These are phyloP conservation scores for Drosophila nr. medialis DNA, from an alignment of 2,888 invertebrate species.

Conservation along the genomic window DNA sequence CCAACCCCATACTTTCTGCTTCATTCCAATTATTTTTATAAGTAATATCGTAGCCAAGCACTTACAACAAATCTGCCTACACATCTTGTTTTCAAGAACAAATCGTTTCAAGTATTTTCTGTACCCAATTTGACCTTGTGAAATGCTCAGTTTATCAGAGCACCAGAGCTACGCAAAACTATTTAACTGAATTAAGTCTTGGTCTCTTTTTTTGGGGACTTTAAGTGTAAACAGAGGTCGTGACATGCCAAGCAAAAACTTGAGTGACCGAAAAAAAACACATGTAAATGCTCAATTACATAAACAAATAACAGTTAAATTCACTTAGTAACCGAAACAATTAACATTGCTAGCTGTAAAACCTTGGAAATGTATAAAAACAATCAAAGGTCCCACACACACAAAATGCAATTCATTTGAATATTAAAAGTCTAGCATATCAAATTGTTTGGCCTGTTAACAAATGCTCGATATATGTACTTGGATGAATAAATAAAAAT, in stretches of 20 bases:
- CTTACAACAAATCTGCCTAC: slow-evolving; percentile 2
- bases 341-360: slow-evolving; percentile 44
- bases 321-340: slow-evolving; percentile 40
- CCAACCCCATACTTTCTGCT: background rate
- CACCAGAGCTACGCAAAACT: background rate
- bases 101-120: slow-evolving; percentile 1
- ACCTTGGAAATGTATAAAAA: slow-evolving; percentile 22
- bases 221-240: slow-evolving; percentile 47
- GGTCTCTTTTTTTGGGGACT: slow-evolving; percentile 8
- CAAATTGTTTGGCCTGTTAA: slow-evolving; percentile 31
- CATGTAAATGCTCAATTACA: slow-evolving; percentile 28
- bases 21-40: background rate
- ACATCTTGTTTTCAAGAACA: slow-evolving; percentile 17
- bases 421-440: slow-evolving; percentile 31
- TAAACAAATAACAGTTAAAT: slow-evolving; percentile 28
- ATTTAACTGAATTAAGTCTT: slow-evolving; percentile 7
- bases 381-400: slow-evolving; percentile 31
- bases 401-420: slow-evolving; percentile 45
- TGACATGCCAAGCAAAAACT: slow-evolving; percentile 19
- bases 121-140: slow-evolving; percentile 1
- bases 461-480: slow-evolving; percentile 20
- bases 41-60: background rate
- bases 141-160: background rate
- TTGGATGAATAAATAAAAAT: slow-evolving; percentile 10
- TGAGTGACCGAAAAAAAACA: slow-evolving; percentile 22